Evolutionary conservation across 2,113 vertebrate genomes (phyloP).

Genomic region (Nothoprocta perdicaria): DNA sequence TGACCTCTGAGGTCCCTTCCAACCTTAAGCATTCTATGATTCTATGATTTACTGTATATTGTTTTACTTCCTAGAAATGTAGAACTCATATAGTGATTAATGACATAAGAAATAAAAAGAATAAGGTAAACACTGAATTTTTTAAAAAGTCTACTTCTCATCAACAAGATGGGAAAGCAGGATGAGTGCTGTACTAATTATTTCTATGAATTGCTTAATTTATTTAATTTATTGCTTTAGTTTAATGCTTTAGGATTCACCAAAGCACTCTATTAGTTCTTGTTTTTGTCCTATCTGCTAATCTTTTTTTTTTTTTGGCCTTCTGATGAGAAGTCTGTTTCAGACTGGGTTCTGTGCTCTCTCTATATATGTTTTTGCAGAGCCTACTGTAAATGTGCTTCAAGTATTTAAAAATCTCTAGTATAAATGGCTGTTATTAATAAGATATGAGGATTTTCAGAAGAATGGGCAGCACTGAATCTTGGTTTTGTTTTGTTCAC

Average conservation of each 20-base stretch:
- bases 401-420: neutral
- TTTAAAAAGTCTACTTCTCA: neutral
- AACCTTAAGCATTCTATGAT: too few species aligned
- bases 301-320: neutral
- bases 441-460: neutral
- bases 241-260: neutral
- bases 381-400: neutral
- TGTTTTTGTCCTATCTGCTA: neutral
- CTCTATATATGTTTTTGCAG: neutral
- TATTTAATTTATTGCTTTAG: neutral
- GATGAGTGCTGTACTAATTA: rapidly evolving
- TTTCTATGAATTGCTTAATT: neutral
- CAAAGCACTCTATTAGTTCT: neutral
- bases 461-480: neutral
- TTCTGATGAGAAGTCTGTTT: neutral
- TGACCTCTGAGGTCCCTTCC: too few species aligned
- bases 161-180: neutral
- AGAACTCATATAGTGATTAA: neutral
- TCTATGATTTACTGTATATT: neutral
- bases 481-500: too few species aligned
- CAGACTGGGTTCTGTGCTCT: neutral
- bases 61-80: neutral
- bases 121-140: neutral
- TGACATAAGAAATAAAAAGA: neutral
- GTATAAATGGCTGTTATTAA: neutral